Evolutionary conservation across 2,888 invertebrate species (phyloP), one percentile per base, ranked within the genome.

Genomic region (Drosophila infuscata): DNA sequence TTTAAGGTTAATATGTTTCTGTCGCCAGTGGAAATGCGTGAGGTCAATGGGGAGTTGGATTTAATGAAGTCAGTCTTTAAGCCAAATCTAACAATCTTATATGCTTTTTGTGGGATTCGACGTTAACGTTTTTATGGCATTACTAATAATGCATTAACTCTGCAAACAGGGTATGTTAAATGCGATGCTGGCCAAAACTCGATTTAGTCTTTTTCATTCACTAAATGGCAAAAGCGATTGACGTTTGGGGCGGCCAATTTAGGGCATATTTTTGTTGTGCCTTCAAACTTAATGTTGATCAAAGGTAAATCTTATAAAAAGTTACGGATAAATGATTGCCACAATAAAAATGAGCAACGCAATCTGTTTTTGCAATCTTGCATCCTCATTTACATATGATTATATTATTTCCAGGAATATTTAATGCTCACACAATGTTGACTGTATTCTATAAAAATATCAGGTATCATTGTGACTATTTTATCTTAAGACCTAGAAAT

Each of bases 281-380:
- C 17, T 49, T 17, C 25, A 11, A 46, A 33, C 20, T 15, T 15
- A 25, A 43, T 53, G 51, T 80, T 80, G 49, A 52, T 41, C 53
- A 76, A 76, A 66, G 53, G 38, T 30, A 29, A 56, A 68, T 72
- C 52, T 30, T 2, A 38, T 1, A 38, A 29, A 57, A 15, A 2
- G 51, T 56, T 49, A 35, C 60, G 67, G 35, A 66, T 62, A 64
- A 51, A 25, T n/a, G 65, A 70, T 74, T 79, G 57, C 60, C 9
- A 54, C 41, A 53, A 71, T 58, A 46, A 70, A 70, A 38, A 43
- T 48, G 8, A 12, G 32, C 20, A 41, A 41, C 33, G 38, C 30
- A 38, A 61, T 69, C n/a, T 35, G 3, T 33, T 29, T 33, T 48
- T 60, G 43, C 35, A 46, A 46, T 58, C 41, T 59, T 30, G 58